Evolutionary conservation across 2,797 vertebrate genomes (phyloP), one percentile per base, ranked within the genome.

Genomic region (Cirrhinus molitorella): DNA sequence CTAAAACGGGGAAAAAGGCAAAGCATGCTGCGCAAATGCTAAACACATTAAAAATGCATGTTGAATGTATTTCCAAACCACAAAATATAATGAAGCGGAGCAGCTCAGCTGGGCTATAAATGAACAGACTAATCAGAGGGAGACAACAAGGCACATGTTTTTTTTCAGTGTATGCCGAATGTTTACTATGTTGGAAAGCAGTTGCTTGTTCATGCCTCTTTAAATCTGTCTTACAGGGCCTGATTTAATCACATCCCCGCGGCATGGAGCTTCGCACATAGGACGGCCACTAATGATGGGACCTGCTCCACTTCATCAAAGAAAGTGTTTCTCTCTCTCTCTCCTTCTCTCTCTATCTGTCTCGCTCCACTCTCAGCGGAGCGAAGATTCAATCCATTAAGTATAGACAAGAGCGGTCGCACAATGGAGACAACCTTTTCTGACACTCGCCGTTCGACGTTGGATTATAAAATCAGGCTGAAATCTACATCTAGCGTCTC

Each of bases 301-400:
- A 79, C 68, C 81, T 88, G 74, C 66, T 81, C 68, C 81, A 83
- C 74, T 59, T 83, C 65, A 77, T 89, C 77, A 86, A 79, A 80
- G 55, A 71, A 71, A 53, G 37, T 67, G 72, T 76, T 63, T 66
- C 70, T 63, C 70, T 74, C 31, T 67, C 70, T 25, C 57, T 40
- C 19, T 45, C 23, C n/a, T 16, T 71, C 19, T 55, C 59, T 76
- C 28, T 11, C 59, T 66, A 9, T 80, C 63, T 75, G 47, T 68
- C 71, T 53, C 9, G 12, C 66, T 72, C 14, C 13, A 51, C 49
- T 79, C 66, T 61, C 83, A 47, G 72, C 37, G 43, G 75, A 68
- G 43, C 9, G 14, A 34, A 34, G 51, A 79, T 82, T 74, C 61
- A 73, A 40, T 83, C 63, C 51, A 74, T 79, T 74, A 83, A 59